phyloP scores from a whole-genome alignment of 2,888 invertebrate genomes.

The Autographa pulchrina region DNA sequence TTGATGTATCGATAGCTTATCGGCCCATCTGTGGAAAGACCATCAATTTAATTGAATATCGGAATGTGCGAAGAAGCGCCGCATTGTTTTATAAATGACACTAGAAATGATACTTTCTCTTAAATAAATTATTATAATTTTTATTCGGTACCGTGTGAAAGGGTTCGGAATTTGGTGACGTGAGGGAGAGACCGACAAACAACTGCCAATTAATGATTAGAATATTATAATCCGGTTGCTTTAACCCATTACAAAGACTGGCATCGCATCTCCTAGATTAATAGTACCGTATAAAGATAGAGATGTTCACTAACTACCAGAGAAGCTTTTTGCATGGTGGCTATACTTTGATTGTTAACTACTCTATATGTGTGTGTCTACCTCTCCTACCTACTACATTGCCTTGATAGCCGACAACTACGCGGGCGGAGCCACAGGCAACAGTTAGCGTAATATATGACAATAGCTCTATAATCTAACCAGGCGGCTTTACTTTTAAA shows the following conservation, averaged over 20 bases:
- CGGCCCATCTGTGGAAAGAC: slow-evolving; percentile 13
- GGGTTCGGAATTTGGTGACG: neutral
- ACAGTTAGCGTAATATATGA: no score
- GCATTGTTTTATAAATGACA: slow-evolving; percentile 47
- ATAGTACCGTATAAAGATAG: no score
- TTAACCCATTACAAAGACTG: neutral
- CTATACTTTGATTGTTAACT: no score
- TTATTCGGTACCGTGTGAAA: slow-evolving; percentile 3
- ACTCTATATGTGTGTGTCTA: no score
- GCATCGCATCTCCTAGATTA: neutral
- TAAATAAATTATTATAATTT: slow-evolving; percentile 30
- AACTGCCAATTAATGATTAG: neutral
- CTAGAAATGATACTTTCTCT: slow-evolving; percentile 45
- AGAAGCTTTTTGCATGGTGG: no score
- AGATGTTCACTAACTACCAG: no score
- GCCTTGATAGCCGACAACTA: no score
- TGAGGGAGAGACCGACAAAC: neutral
- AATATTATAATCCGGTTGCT: neutral
- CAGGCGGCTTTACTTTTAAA: no score
- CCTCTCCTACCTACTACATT: no score
- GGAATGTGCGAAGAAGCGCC: slow-evolving; percentile 36
- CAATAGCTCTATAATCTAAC: no score
- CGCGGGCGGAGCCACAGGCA: no score
- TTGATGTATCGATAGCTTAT: slow-evolving; percentile 18
- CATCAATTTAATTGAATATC: slow-evolving; percentile 40